These are phyloP conservation scores for Homarus americanus DNA, from an alignment of 1,140 invertebrate genomes.

Conservation along the genomic window DNA sequence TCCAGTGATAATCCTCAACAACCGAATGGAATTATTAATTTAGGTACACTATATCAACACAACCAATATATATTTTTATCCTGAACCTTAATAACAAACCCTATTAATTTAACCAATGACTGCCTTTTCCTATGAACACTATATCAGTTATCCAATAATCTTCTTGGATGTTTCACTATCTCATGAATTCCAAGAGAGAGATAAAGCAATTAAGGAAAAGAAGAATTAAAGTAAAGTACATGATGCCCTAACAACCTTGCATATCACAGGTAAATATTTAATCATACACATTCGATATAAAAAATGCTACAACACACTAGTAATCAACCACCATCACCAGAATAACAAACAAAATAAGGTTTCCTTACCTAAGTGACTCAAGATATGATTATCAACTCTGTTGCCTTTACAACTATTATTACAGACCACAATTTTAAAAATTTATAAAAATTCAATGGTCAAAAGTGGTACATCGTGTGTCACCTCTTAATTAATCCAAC, in stretches of 20 bases:
- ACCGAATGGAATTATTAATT: no score
- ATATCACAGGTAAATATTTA: slow-evolving; percentile 22
- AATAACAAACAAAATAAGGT: not conserved
- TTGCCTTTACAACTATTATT: not conserved
- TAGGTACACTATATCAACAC: no score
- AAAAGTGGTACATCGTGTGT: not conserved
- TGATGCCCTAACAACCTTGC: slow-evolving; percentile 16
- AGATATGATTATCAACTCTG: not conserved
- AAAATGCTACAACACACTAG: not conserved
- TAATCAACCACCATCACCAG: not conserved
- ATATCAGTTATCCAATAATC: no score
- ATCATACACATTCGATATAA: not conserved
- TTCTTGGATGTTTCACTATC: no score
- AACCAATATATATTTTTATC: no score
- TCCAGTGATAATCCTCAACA: no score
- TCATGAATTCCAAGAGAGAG: not conserved
- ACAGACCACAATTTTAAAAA: not conserved
- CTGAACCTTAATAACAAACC: no score
- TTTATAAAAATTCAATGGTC: not conserved
- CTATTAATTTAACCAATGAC: no score
- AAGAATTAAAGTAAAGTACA: slow-evolving; percentile 2
- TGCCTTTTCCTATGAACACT: no score
- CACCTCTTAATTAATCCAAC: not conserved
- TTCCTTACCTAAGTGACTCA: not conserved
- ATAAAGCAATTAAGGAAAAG: not conserved